Evolutionary conservation across 2,797 vertebrate species (phyloP).

Genomic region (Sphenodon punctatus): DNA sequence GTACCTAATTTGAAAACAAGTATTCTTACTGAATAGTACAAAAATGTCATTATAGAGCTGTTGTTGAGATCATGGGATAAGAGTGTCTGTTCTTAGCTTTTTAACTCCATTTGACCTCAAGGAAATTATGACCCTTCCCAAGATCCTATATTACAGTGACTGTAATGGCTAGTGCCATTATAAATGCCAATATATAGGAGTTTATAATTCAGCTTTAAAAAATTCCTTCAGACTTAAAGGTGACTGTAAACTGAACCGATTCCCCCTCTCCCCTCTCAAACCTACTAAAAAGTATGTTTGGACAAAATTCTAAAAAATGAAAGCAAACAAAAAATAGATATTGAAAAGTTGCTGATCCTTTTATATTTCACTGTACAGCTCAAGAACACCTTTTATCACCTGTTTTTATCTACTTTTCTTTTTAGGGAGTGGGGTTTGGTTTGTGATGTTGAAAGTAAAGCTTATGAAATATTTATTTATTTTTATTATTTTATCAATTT

Average conservation of each 20-base stretch:
- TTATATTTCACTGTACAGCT: conserved; percentile 16
- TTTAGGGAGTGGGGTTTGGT: neutral
- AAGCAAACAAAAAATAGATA: conserved; percentile 19
- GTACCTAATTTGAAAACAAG: conserved; percentile 28
- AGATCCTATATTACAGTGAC: conserved; percentile 35
- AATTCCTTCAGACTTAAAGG: conserved; percentile 50
- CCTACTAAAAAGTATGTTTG: conserved; percentile 15
- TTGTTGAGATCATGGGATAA: neutral
- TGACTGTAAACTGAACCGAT: conserved; percentile 29
- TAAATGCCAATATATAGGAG: conserved; percentile 51
- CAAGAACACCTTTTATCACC: neutral
- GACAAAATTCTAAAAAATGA: neutral
- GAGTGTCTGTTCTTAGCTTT: conserved; percentile 14
- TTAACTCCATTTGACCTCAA: conserved; percentile 37
- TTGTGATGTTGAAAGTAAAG: neutral
- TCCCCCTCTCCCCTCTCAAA: conserved; percentile 15
- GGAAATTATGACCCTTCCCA: conserved; percentile 49
- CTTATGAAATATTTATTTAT: no score
- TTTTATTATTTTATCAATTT: no score
- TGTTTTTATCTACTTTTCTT: neutral
- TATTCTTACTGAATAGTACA: neutral
- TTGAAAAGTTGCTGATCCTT: conserved; percentile 27
- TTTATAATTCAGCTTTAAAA: conserved; percentile 67
- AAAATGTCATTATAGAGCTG: conserved; percentile 34
- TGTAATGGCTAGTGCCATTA: conserved; percentile 29